Percentiles rank a stretch among this genome's conserved stretches.
Conservation (phyloP, 2,888 invertebrate species). For the Andricus curvator region DNA sequence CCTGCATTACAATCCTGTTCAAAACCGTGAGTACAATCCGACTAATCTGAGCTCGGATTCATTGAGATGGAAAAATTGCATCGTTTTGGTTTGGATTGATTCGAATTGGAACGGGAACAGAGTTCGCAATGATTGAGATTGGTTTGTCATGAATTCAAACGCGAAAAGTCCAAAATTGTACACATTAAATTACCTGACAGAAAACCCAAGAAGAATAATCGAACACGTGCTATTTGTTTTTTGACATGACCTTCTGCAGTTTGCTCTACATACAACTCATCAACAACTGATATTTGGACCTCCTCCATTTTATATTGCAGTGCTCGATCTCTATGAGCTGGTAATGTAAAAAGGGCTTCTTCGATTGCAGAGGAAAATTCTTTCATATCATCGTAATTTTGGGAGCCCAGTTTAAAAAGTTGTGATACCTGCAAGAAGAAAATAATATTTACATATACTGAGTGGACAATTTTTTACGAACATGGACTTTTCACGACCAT, state of each 20-base stretch:
- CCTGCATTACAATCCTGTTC: too few relatives aligned
- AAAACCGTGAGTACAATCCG: too few relatives aligned
- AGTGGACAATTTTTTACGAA: too few relatives aligned
- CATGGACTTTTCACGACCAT: too few relatives aligned
- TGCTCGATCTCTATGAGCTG: slow-evolving; percentile 92
- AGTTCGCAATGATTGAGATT: too few relatives aligned
- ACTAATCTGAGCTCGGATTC: too few relatives aligned
- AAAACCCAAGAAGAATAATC: slow-evolving; percentile 97
- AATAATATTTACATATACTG: neutral
- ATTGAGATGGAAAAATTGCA: too few relatives aligned
- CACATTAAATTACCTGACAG: slow-evolving; percentile 85
- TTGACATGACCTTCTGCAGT: slow-evolving; percentile 90
- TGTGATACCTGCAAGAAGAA: slow-evolving; percentile 88
- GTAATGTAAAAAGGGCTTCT: slow-evolving; percentile 92
- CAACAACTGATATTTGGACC: slow-evolving; percentile 95
- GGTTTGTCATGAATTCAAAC: too few relatives aligned
- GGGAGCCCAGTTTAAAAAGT: slow-evolving; percentile 96
- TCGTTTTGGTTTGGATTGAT: too few relatives aligned
- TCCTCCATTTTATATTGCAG: slow-evolving; percentile 97
- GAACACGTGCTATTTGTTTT: slow-evolving; percentile 95
- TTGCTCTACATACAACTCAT: slow-evolving; percentile 94
- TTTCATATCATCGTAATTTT: slow-evolving; percentile 93
- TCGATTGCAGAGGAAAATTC: slow-evolving; percentile 95
- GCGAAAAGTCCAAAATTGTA: too few relatives aligned
- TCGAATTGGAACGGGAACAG: too few relatives aligned